Base-by-base conservation (phyloP, 2,113 vertebrate genomes). In the Rhadina sibilatrix region DNA sequence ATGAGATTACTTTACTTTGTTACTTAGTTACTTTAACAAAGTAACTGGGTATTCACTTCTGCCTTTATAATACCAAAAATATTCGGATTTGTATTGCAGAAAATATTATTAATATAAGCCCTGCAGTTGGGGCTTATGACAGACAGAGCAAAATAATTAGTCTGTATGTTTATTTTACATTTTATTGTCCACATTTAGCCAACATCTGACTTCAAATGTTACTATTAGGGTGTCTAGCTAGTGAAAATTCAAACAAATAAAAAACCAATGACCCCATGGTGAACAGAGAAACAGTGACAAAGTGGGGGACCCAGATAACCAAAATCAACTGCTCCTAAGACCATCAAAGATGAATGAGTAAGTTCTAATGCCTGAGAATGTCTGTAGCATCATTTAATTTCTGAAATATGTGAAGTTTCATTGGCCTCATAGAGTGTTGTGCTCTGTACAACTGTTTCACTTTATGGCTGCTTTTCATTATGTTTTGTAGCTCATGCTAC, bases 231-330 rank as follows among this genome's bases (percentile, higher is more conserved):
- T 52, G 8, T 24, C 30, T 53, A 57, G 30, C 4, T 33, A 38
- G 35, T n/a, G n/a, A n/a, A 61, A 83, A 24, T 61, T 70, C 9
- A 63, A 83, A 65, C 7, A 64, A 40, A 15, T 3, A n/a, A 56
- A 66, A 35, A 63, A 10, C 0, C 5, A 38, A 11, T 30, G 11
- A 57, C 6, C 3, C n/a, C 0, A 0, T 2, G 6, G 20, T 38
- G n/a, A 52, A n/a, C 15, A 47, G 27, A 80, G 15, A 61, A 16
- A 91, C 2, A 66, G 12, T 35, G 14, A 38, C 8, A 11, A 77
- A 37, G 13, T 30, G 17, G 6, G 22, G 27, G 76, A 63, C 12
- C 2, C 31, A 28, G 17, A 47, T 15, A 68, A 63, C 3, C 4
- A 71, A 80, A 88, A 53, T 35, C 31, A 68, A 11, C 35, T 53